Conservation (phyloP, 2,113 vertebrate species). For the Scomber colias region DNA sequence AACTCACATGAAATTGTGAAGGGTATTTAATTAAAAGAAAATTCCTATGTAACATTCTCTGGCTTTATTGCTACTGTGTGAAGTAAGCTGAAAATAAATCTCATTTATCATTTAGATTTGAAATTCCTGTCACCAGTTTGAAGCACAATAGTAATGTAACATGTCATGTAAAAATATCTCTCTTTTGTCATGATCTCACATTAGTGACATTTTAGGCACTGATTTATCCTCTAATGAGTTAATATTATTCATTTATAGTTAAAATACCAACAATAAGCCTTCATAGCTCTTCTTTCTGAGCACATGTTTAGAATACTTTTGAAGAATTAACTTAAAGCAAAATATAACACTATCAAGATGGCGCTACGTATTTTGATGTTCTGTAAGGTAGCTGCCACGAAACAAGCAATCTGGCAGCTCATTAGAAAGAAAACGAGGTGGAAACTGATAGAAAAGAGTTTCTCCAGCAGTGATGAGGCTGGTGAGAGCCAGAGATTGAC, state of each 20-base stretch:
- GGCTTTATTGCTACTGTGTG: neutral
- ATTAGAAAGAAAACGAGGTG: constrained; percentile 26
- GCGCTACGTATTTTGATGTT: neutral
- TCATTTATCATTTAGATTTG: neutral
- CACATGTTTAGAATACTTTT: neutral
- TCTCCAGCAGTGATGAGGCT: constrained; percentile 12
- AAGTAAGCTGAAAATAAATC: neutral
- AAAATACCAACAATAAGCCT: neutral
- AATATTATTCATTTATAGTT: neutral
- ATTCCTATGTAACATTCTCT: neutral
- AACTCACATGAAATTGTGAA: neutral
- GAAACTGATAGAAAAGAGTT: constrained; percentile 1
- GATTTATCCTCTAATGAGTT: too few relatives aligned
- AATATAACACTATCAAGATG: neutral
- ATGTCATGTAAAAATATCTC: neutral
- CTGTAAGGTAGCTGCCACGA: neutral
- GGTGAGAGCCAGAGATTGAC: constrained; percentile 48
- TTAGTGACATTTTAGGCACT: too few relatives aligned
- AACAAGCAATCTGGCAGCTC: constrained; percentile 13
- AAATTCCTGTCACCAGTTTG: constrained; percentile 7
- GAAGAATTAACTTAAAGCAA: neutral
- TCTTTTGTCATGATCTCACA: too few relatives aligned
- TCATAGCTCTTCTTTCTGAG: neutral
- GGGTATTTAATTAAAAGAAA: constrained; percentile 10
- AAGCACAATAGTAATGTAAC: neutral